Evolutionary conservation across 2,888 invertebrate species (phyloP), one percentile per base, ranked within the genome.

Genomic region (Salticus scenicus): DNA sequence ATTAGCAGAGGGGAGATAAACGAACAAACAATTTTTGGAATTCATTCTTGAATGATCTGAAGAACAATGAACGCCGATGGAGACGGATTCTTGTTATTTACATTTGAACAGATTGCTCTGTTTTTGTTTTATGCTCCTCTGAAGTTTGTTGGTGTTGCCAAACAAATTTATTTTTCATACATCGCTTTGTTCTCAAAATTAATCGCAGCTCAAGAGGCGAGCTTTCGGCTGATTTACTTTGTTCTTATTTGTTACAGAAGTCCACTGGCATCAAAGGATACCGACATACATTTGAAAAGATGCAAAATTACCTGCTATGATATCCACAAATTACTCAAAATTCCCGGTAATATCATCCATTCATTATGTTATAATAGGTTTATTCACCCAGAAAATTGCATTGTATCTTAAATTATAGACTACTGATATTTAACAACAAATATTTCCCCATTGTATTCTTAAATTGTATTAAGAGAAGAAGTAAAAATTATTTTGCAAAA

Each of bases 1-100:
- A 83, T 83, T 83, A 83, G 51, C 72, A 73, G 73, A 20, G 27
- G 42, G 12, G 20, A 66, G 31, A 33, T 33, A 20, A 66, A 66
- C 66, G 66, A 66, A 66, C 66, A 66, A 66, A 66, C 66, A 66
- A 31, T 31, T 33, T 66, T 66, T 31, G 31, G 31, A 66, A 30
- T 66, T 2, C 33, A 33, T 31, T 66, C 31, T 5, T n/a, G 66
- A 66, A 31, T 47, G 20, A 41, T 28, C 27, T 17, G n/a, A 66
- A 66, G 74, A 73, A 74, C 69, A 73, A 73, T 74, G 63, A 28
- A 37, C 72, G n/a, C 37, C 64, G 66, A 79, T 31, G 70, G 28
- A 74, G 81, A 81, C 28, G 71, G 57, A 76, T 72, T 71, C 66
- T 64, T 76, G 64, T 83, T 83, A 76, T 76, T 76, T 83, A 83